These are phyloP conservation scores for Drosophila takahashii DNA, from an alignment of 1,140 invertebrate species.

Conservation along the genomic window DNA sequence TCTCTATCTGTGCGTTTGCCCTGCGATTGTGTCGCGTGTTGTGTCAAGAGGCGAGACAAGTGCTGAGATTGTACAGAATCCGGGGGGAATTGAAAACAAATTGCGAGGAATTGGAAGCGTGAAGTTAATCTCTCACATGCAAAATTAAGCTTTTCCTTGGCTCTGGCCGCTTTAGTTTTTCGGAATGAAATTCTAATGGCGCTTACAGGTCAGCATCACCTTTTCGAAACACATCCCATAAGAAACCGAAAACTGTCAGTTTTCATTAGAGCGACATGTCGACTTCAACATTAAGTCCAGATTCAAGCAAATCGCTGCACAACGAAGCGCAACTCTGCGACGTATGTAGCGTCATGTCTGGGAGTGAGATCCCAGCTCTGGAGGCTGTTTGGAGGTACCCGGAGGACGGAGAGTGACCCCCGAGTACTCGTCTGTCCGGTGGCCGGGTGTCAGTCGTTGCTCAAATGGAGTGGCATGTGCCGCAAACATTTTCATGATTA, in stretches of 20 bases:
- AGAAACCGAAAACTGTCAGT: conserved; percentile 66
- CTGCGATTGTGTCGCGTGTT: conserved; percentile 59
- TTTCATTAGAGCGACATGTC: conserved; percentile 74
- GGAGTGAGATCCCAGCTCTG: conserved; percentile 19
- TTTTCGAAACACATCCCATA: no score
- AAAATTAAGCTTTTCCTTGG: conserved; percentile 1
- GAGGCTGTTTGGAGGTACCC: neutral
- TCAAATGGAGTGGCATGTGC: conserved; percentile 78
- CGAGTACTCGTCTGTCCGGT: neutral
- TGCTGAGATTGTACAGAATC: conserved; percentile 48
- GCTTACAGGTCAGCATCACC: conserved; percentile 10
- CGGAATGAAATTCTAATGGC: conserved; percentile 15
- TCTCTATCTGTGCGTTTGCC: conserved; percentile 3
- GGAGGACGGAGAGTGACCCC: conserved; percentile 12
- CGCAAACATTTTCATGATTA: conserved; percentile 80
- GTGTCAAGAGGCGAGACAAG: conserved; percentile 41
- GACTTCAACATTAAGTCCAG: conserved; percentile 11
- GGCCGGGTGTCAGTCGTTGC: conserved; percentile 27
- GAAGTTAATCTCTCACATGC: conserved; percentile 17
- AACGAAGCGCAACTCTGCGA: conserved; percentile 33
- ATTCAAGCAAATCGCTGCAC: conserved; percentile 22
- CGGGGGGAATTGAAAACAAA: conserved; percentile 18
- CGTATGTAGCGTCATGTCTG: conserved; percentile 23
- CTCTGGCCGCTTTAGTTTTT: neutral
- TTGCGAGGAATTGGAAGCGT: neutral